These are phyloP conservation scores for Hirundichthys speculiger DNA, from an alignment of 2,113 vertebrate species.

Conservation along the genomic window DNA sequence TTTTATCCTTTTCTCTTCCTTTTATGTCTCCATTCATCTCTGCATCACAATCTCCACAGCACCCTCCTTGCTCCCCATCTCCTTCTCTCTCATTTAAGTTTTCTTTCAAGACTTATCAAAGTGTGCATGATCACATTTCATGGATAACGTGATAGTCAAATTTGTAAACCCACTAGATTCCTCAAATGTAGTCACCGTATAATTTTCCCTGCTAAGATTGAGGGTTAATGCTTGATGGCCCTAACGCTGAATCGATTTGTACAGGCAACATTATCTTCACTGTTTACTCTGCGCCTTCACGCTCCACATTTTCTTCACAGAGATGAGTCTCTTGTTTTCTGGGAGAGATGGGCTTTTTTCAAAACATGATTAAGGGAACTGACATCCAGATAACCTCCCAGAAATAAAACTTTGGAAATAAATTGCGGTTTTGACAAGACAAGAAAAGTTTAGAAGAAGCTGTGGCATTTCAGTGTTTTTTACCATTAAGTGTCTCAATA, in stretches of 20 bases:
- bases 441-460: constrained; percentile 39
- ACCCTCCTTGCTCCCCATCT: neutral
- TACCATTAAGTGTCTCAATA: constrained; percentile 28
- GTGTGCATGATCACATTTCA: constrained; percentile 42
- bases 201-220: constrained; percentile 33
- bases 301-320: constrained; percentile 22
- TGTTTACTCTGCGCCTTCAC: constrained; percentile 57
- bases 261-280: constrained; percentile 52
- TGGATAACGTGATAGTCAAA: constrained; percentile 29
- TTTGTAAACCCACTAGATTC: constrained; percentile 42
- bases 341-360: constrained; percentile 47
- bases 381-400: constrained; percentile 46
- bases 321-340: constrained; percentile 50
- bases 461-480: constrained; percentile 26
- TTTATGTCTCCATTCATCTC: constrained; percentile 8
- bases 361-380: constrained; percentile 59
- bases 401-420: constrained; percentile 49
- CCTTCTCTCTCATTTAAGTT: constrained; percentile 14
- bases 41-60: neutral
- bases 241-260: constrained; percentile 51
- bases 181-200: constrained; percentile 35
- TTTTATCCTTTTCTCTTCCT: constrained; percentile 17
- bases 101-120: constrained; percentile 23
- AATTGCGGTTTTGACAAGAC: constrained; percentile 42
- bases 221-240: constrained; percentile 46